Conservation (phyloP, 2,797 vertebrate species). For the Hyperoplus lanceolatus region DNA sequence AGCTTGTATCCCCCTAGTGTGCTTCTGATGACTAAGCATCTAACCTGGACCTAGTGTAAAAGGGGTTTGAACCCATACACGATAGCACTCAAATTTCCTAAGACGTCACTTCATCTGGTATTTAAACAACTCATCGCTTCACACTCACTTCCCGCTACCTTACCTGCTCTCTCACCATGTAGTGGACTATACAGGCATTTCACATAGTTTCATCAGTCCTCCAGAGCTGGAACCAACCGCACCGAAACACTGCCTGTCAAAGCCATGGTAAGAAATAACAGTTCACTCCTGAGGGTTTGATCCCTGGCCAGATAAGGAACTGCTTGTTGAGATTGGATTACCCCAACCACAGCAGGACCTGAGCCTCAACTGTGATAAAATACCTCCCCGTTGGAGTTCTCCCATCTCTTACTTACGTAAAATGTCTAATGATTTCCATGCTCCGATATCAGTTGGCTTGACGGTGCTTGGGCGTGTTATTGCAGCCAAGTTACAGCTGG, state of each 20-base stretch:
- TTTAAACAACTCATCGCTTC: constrained; percentile 51
- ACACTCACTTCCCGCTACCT: constrained; percentile 10
- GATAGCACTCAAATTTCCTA: constrained; percentile 47
- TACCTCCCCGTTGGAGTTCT: constrained; percentile 53
- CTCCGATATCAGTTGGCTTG: constrained; percentile 64
- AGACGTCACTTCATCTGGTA: constrained; percentile 48
- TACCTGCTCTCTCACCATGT: constrained; percentile 17
- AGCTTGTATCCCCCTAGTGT: constrained; percentile 39
- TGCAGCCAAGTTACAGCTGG: constrained; percentile 74
- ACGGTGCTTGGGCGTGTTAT: constrained; percentile 67
- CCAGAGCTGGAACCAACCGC: constrained; percentile 37
- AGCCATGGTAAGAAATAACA: constrained; percentile 62
- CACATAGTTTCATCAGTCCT: constrained; percentile 19
- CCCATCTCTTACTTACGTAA: constrained; percentile 50
- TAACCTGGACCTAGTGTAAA: constrained; percentile 37
- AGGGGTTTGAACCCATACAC: constrained; percentile 30
- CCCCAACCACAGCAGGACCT: constrained; percentile 53
- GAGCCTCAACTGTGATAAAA: constrained; percentile 59
- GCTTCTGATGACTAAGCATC: constrained; percentile 60
- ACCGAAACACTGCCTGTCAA: constrained; percentile 58
- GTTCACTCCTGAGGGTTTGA: constrained; percentile 69
- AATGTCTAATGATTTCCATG: constrained; percentile 74
- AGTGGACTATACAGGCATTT: constrained; percentile 19
- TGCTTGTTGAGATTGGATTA: constrained; percentile 64
- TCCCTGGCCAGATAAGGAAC: constrained; percentile 74